Evolutionary conservation across 2,113 vertebrate species (phyloP).

Genomic region (Colossoma macropomum): DNA sequence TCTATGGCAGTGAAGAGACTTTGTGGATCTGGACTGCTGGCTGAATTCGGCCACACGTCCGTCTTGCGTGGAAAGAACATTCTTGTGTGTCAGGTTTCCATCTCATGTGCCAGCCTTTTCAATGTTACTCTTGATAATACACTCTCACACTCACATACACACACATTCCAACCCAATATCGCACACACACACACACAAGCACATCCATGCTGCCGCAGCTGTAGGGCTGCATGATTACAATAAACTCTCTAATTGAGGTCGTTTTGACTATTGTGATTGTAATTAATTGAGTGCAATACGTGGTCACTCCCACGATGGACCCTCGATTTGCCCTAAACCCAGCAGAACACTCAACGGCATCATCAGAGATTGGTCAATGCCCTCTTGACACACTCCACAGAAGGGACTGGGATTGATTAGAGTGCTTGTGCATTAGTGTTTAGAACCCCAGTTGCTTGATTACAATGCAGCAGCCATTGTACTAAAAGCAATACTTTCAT

Average conservation of each 20-base stretch:
- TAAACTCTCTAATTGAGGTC: not conserved
- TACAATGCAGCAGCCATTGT: not conserved
- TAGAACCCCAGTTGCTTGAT: not conserved
- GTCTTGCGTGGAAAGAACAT: not conserved
- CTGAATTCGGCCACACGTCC: not conserved
- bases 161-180: not conserved
- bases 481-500: not conserved
- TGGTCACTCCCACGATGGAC: not conserved
- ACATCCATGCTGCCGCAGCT: not conserved
- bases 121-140: slow-evolving; percentile 32
- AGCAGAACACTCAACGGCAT: not conserved
- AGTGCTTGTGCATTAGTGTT: not conserved
- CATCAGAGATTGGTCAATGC: too few species aligned
- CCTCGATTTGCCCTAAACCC: not conserved
- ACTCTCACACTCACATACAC: slow-evolving; percentile 11
- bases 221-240: not conserved
- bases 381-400: not conserved
- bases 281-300: not conserved
- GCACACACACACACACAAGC: not conserved
- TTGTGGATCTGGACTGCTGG: not conserved
- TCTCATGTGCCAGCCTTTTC: slow-evolving; percentile 45
- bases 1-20: not conserved
- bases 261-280: not conserved
- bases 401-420: not conserved
- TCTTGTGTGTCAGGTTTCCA: slow-evolving; percentile 1